These are phyloP conservation scores for Hydrochoerus hydrochaeris DNA, from an alignment of 2,113 vertebrate genomes.

Conservation along the genomic window DNA sequence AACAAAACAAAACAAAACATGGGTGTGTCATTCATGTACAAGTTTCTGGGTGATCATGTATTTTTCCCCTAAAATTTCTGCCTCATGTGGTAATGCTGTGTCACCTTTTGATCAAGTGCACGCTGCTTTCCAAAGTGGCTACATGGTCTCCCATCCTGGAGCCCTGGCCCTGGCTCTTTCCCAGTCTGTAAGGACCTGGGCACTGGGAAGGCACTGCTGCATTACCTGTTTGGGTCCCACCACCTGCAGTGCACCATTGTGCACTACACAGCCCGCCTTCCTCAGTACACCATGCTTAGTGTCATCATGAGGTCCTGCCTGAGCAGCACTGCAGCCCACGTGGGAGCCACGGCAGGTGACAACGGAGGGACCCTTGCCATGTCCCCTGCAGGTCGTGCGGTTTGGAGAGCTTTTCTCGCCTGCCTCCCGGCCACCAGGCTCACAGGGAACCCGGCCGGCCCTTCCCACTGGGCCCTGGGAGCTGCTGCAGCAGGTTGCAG, in stretches of 20 bases:
- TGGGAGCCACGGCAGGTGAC: background rate
- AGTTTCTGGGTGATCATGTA: background rate
- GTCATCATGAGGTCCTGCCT: rapidly evolving
- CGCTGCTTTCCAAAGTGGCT: background rate
- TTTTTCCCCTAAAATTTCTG: background rate
- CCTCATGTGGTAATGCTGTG: background rate
- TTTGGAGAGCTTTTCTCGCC: background rate
- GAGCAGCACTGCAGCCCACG: background rate
- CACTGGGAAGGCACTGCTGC: background rate
- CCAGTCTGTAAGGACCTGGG: background rate
- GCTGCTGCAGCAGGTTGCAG: rapidly evolving
- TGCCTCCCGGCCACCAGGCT: background rate
- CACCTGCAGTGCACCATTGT: too few relatives aligned
- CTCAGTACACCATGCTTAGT: background rate
- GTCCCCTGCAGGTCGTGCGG: background rate
- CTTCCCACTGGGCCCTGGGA: background rate
- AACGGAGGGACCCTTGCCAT: background rate
- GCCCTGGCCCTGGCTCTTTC: background rate
- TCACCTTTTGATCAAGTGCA: background rate
- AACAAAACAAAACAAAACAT: too few relatives aligned
- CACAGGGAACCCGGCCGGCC: background rate
- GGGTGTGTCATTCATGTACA: background rate
- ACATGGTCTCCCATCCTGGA: background rate
- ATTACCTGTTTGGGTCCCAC: background rate
- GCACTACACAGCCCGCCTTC: background rate